Base-by-base conservation (phyloP, 2,888 invertebrate genomes). In the Tetragonisca angustula region DNA sequence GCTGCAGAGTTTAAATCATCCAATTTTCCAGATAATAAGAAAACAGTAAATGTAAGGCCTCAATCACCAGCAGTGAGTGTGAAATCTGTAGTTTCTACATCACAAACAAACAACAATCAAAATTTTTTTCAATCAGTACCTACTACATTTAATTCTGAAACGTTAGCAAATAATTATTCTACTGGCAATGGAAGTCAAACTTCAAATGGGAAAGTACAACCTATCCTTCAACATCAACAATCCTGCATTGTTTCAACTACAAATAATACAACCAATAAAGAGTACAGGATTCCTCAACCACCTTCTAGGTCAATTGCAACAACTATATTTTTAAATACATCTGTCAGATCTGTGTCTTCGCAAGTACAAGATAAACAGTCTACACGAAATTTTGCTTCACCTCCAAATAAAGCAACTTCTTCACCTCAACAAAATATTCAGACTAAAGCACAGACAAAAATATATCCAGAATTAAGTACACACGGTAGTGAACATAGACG, bases 401-500 rank as follows among this genome's bases (percentile, higher is more conserved):
- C 95, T 62, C 95, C 95, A 86, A 92, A 90, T 27, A 94, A 93
- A 86, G 62, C 88, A 6, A 76, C 89, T 19, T 71, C 90, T 9
- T 62, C 87, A 2, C 59, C 90, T 49, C 92, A 90, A 49, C 92
- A 92, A 65, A 85, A 84, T 27, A 96, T 97, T 89, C 97, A 97
- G 94, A 96, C 97, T 84, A 97, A 97, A 95, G 97, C 97, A 88
- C 97, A 97, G 95, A 96, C 97, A 89, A 97, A 97, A 95, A 96
- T 97, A 90, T 97, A 97, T 94, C 97, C 97, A 77, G 97, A 97
- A 92, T 91, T 97, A 88, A 90, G 89, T 13, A 94, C 88, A 74
- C 94, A 94, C 71, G 91, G 91, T 4, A 91, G 91, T 6, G 95
- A 95, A 49, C 91, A 94, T 24, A 90, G 92, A 80, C 91, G 93